Percentiles rank a stretch among this genome's conserved stretches.
These are phyloP conservation scores for Aspiorhynchus laticeps DNA, from an alignment of 2,113 vertebrate genomes.

Conservation along the genomic window DNA sequence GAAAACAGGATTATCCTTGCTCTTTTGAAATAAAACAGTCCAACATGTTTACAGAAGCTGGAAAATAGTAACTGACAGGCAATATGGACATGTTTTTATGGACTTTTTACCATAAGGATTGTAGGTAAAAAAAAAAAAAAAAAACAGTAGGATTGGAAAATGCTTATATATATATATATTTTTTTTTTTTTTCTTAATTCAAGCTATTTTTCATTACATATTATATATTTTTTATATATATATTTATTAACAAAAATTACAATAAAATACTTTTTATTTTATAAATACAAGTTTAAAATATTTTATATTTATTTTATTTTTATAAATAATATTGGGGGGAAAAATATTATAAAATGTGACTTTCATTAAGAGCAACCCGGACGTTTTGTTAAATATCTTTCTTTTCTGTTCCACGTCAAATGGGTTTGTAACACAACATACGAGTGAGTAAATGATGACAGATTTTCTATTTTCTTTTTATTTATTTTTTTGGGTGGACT, in stretches of 20 bases:
- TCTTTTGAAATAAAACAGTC: background rate
- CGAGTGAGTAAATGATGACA: background rate
- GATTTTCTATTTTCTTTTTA: background rate
- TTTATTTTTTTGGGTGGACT: background rate
- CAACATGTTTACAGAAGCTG: background rate
- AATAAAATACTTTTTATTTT: no score
- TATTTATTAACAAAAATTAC: background rate
- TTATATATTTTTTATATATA: background rate
- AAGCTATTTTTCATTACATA: background rate
- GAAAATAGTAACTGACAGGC: background rate
- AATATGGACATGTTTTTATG: background rate
- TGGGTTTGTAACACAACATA: background rate
- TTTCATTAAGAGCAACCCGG: background rate
- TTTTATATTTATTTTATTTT: no score
- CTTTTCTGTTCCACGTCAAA: background rate
- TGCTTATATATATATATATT: no score
- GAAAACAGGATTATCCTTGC: constrained; percentile 7
- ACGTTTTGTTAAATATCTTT: background rate
- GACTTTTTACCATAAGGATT: background rate
- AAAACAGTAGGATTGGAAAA: background rate
- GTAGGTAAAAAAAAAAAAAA: no score
- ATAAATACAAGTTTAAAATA: no score
- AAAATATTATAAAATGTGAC: background rate
- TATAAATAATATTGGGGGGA: no score
- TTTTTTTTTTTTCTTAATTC: background rate